These are phyloP conservation scores for Rallus limicola DNA, from an alignment of 2,113 vertebrate species.

Conservation along the genomic window DNA sequence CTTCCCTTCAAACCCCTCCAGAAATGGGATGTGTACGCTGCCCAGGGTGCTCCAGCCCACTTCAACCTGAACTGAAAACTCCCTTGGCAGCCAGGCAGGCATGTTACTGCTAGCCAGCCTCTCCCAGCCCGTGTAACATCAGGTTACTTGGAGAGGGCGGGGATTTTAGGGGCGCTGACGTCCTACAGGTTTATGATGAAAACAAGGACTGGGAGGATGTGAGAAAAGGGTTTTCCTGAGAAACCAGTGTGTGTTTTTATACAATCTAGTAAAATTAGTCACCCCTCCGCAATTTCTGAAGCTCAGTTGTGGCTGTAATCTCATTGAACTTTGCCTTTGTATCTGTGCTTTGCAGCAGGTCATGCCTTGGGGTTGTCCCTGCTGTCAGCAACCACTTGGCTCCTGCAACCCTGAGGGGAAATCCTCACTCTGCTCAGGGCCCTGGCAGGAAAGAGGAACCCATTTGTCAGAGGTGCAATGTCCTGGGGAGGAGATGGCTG, in stretches of 20 bases:
- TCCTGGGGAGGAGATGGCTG: not conserved
- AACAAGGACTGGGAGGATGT: not conserved
- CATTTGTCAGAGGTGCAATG: not conserved
- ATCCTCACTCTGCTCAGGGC: not conserved
- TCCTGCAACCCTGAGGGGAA: not conserved
- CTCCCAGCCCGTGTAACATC: rapidly evolving
- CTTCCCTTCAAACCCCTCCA: not conserved
- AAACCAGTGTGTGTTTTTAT: not conserved
- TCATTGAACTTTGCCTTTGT: not conserved
- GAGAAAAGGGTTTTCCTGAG: not conserved
- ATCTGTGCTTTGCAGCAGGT: not conserved
- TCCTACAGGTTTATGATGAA: not conserved
- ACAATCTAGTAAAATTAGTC: not conserved
- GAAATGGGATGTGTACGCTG: not conserved
- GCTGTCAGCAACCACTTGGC: not conserved
- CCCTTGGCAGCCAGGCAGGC: not conserved
- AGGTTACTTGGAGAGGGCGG: not conserved
- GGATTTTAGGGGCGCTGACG: not conserved
- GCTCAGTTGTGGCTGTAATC: not conserved
- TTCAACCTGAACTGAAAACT: not conserved
- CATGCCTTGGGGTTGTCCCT: not conserved
- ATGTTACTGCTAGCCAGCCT: not conserved
- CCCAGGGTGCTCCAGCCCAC: not conserved
- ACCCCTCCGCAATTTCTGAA: not conserved
- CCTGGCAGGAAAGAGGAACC: not conserved